Conservation (phyloP, 2,888 invertebrate species). For the Fabriciana adippe region DNA sequence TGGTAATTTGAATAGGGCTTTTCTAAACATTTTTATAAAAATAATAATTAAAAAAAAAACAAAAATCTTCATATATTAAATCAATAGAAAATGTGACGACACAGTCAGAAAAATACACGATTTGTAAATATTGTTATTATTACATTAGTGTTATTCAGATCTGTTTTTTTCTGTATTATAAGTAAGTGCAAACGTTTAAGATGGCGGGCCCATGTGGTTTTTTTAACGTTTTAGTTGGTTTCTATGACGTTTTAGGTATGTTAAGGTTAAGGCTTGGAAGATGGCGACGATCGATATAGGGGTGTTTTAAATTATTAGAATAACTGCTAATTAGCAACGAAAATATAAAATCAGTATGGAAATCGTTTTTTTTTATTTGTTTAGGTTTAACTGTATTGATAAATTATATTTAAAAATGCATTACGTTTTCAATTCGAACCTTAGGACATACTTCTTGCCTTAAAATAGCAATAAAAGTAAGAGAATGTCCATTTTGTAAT, state of each 20-base stretch:
- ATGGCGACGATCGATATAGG: too few species aligned
- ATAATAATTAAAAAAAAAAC: not conserved
- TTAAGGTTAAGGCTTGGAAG: conserved; percentile 18
- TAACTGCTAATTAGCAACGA: too few species aligned
- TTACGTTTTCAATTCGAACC: not conserved
- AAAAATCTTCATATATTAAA: conserved; percentile 27
- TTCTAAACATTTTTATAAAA: not conserved
- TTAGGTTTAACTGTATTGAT: too few species aligned
- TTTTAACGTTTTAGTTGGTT: conserved; percentile 34
- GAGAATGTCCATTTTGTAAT: not conserved
- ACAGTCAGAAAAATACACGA: conserved; percentile 16
- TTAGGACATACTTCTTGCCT: conserved; percentile 9
- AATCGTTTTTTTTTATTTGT: too few species aligned
- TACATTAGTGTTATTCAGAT: conserved; percentile 32
- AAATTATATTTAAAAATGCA: too few species aligned
- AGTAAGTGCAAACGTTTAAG: conserved; percentile 30
- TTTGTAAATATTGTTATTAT: conserved; percentile 33
- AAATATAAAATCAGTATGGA: too few species aligned
- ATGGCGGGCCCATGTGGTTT: conserved; percentile 56
- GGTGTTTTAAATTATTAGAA: not conserved
- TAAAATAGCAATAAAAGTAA: conserved; percentile 8
- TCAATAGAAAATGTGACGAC: conserved; percentile 15
- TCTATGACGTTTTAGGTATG: conserved; percentile 48
- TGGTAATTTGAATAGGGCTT: not conserved
- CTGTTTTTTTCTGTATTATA: conserved; percentile 29